Evolutionary conservation across 2,113 vertebrate genomes (phyloP).

Genomic region (Pelobates fuscus): DNA sequence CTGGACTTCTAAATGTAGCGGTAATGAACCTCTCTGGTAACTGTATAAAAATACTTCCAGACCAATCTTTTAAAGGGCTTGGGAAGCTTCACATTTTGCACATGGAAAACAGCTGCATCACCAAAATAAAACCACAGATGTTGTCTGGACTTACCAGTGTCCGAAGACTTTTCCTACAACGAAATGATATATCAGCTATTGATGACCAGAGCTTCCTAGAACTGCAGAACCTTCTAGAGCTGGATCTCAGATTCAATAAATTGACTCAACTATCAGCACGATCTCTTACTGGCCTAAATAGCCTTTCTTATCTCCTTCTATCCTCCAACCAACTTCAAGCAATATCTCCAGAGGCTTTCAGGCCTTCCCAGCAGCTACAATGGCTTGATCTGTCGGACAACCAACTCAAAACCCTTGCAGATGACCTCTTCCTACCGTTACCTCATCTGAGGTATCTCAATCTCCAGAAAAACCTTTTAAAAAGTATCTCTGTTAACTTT

Average conservation of each 20-base stretch:
- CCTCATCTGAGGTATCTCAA: constrained; percentile 81
- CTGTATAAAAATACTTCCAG: constrained; percentile 79
- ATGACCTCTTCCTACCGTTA: constrained; percentile 66
- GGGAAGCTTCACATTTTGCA: constrained; percentile 90
- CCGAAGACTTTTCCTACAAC: constrained; percentile 85
- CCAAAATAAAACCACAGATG: constrained; percentile 70
- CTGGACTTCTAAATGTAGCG: constrained; percentile 79
- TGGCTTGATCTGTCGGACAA: constrained; percentile 84
- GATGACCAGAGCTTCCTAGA: constrained; percentile 82
- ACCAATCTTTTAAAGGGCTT: constrained; percentile 82
- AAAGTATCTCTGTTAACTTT: constrained; percentile 58
- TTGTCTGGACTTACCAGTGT: constrained; percentile 82
- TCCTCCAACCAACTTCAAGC: constrained; percentile 78
- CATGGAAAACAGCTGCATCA: constrained; percentile 84
- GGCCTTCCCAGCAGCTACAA: constrained; percentile 68
- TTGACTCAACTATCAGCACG: constrained; percentile 70
- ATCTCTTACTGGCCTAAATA: constrained; percentile 80
- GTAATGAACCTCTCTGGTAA: constrained; percentile 91
- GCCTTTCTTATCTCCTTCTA: constrained; percentile 87
- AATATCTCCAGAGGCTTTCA: constrained; percentile 66
- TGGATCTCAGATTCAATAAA: constrained; percentile 86
- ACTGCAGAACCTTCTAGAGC: constrained; percentile 78
- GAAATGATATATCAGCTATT: constrained; percentile 74
- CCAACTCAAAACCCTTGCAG: constrained; percentile 68
- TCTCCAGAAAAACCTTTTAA: constrained; percentile 78